Base-by-base conservation (phyloP, 1,140 invertebrate genomes). In the Harpegnathos saltator region DNA sequence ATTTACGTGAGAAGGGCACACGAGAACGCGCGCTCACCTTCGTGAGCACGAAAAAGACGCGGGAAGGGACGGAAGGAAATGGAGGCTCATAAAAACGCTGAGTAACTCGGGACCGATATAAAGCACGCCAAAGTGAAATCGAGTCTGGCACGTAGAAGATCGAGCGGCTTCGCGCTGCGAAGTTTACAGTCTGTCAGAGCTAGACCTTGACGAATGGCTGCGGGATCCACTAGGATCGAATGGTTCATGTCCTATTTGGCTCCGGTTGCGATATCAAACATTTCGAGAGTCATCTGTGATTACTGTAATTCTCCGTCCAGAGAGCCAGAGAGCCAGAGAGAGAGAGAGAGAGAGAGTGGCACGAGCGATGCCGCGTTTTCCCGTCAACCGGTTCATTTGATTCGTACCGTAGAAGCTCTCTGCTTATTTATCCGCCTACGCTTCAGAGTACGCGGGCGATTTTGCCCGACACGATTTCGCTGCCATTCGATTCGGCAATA, bases 121-220 rank as follows among this genome's bases (percentile, higher is more conserved):
- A 88, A 87, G 33, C 82, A 82, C 59, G 73, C 50, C 68, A 80
- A 85, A 85, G 77, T 73, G 86, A 89, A 89, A 88, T 88, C 63
- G 75, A 85, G 66, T 72, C 24, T 19, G 74, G 63, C 74, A 81
- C 82, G 62, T 87, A 14, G 38, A 77, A 65, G 75, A 86, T 87
- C 52, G 80, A 82, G 62, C 72, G 38, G 59, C 82, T 83, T 86
- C 66, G 33, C 65, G 14, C 44, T 4, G 24, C 15, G 22, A n/a
- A 68, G 22, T 87, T 87, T 83, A 72, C 84, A 87, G 65, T 63
- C 15, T 26, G 24, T 62, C 69, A 62, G 56, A 38, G 58, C 48
- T 72, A 44, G 54, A 82, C 19, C 61, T 81, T 62, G 66, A 82
- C 52, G 75, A 86, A 85, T 50, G 78, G 24, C 48, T 58, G 56